phyloP scores from a whole-genome alignment of 2,797 vertebrate species.

The Cetoscarus ocellatus region DNA sequence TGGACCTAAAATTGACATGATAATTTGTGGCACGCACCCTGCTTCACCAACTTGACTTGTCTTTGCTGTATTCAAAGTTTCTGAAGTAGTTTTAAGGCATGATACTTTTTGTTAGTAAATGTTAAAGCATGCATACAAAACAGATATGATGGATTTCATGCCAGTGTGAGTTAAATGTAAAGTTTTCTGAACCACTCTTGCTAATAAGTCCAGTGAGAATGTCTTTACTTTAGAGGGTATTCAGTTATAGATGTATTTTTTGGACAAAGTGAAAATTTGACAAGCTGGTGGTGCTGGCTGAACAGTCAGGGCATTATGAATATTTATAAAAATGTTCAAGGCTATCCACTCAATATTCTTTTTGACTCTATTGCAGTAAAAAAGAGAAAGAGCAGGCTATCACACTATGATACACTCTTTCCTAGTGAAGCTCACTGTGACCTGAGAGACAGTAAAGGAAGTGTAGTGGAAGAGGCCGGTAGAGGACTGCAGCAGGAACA shows the following conservation, averaged over 20 bases:
- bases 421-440: neutral
- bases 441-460: neutral
- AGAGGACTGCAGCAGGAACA: neutral
- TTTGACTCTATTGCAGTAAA: neutral
- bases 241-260: too few species aligned
- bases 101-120: neutral
- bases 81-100: neutral
- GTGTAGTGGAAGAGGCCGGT: neutral
- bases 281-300: too few species aligned
- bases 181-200: neutral
- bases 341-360: too few species aligned
- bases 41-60: too few species aligned
- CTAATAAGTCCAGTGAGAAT: neutral
- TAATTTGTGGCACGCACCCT: too few species aligned
- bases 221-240: too few species aligned
- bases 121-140: conserved; percentile 1
- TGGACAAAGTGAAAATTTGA: too few species aligned
- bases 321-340: too few species aligned
- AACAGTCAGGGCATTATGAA: too few species aligned
- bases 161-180: neutral
- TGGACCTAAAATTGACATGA: too few species aligned
- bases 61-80: too few species aligned
- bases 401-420: neutral
- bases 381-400: neutral
- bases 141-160: neutral